These are phyloP conservation scores for Parascotia fuliginaria DNA, from an alignment of 2,888 invertebrate species.

Conservation along the genomic window DNA sequence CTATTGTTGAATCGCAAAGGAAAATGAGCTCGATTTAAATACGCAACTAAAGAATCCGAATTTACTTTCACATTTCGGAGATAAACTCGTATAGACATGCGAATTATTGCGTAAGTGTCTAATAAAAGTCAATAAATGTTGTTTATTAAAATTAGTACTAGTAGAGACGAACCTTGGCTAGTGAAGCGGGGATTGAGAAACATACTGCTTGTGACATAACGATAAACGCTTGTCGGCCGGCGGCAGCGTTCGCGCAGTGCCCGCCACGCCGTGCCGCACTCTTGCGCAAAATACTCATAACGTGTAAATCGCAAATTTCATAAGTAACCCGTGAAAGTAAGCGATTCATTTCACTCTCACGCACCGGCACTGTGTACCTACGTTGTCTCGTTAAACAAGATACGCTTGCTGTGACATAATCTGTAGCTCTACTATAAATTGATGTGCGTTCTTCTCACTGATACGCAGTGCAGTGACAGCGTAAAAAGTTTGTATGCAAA, in stretches of 20 bases:
- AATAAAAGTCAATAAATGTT: constrained; percentile 21
- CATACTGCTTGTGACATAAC: constrained; percentile 49
- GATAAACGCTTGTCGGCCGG: constrained; percentile 7
- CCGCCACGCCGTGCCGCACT: constrained; percentile 29
- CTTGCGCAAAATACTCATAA: constrained; percentile 59
- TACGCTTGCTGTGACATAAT: constrained; percentile 51
- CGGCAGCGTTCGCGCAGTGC: constrained; percentile 20
- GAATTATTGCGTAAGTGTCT: constrained; percentile 19
- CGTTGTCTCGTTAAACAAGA: constrained; percentile 55
- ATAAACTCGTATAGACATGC: neutral
- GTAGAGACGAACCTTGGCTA: constrained; percentile 20
- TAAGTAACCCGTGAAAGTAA: constrained; percentile 78
- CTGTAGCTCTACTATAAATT: constrained; percentile 25
- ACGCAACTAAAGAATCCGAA: constrained; percentile 15
- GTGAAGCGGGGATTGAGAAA: constrained; percentile 35
- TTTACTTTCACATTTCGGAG: constrained; percentile 8
- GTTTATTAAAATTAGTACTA: constrained; percentile 7
- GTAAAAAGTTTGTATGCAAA: neutral
- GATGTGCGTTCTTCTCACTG: constrained; percentile 3
- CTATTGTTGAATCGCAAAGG: constrained; percentile 12
- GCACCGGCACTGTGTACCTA: constrained; percentile 37
- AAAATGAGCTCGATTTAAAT: constrained; percentile 11
- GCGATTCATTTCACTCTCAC: constrained; percentile 69
- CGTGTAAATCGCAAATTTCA: constrained; percentile 77
- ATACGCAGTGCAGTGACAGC: too few species aligned